Percentiles rank a stretch among this genome's conserved stretches.
Evolutionary conservation across 2,888 invertebrate species (phyloP).

Genomic region (Troides oblongomaculatus): DNA sequence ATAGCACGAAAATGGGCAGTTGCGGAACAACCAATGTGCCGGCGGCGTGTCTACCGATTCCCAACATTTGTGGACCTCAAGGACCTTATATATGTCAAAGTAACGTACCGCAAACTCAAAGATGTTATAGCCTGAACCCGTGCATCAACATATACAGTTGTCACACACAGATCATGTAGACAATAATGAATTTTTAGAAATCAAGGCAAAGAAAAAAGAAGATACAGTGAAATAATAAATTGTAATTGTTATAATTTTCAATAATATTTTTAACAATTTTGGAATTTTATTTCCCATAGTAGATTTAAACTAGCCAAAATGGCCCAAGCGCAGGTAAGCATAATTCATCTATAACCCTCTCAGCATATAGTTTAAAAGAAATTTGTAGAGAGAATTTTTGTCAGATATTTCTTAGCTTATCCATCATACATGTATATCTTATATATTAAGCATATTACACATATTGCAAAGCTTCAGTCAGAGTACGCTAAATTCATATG

Average conservation of each 20-base stretch:
- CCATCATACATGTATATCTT: neutral
- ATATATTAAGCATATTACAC: neutral
- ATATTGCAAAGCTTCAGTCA: no score
- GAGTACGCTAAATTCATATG: neutral
- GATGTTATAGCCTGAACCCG: constrained; percentile 55
- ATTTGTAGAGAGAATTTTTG: neutral
- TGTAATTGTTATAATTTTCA: constrained; percentile 27
- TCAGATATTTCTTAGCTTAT: neutral
- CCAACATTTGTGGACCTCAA: constrained; percentile 24
- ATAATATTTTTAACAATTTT: constrained; percentile 15
- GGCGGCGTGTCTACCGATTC: constrained; percentile 21
- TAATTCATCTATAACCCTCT: neutral
- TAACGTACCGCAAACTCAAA: constrained; percentile 44
- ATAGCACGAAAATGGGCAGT: constrained; percentile 18
- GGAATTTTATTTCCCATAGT: neutral
- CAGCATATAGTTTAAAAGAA: neutral
- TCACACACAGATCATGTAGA: constrained; percentile 67
- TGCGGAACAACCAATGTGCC: constrained; percentile 27
- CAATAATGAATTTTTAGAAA: constrained; percentile 10
- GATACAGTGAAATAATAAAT: constrained; percentile 13
- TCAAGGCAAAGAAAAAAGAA: constrained; percentile 14
- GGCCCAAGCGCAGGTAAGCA: neutral
- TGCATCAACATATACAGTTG: constrained; percentile 74
- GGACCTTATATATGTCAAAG: constrained; percentile 44
- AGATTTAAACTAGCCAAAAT: neutral